Evolutionary conservation across 2,113 vertebrate species (phyloP), one percentile per base, ranked within the genome.

Genomic region (Pyrgilauda ruficollis): DNA sequence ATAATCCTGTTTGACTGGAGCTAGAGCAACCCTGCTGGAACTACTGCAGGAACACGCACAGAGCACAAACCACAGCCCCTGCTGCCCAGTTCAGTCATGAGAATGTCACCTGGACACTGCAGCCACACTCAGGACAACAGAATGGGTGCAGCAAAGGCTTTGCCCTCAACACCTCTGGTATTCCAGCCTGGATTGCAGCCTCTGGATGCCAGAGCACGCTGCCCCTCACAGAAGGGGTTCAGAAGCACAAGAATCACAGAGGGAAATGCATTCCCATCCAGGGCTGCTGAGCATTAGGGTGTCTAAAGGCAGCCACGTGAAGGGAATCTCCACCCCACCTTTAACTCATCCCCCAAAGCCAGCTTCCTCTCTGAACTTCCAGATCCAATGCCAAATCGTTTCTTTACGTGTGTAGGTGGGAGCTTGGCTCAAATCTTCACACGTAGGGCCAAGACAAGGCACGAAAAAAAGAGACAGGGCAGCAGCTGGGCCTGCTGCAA

Each of bases 41-140:
- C 13, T 23, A 7, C 62, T n/a, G 53, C 68, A 62, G 73, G 33
- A 46, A 39, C 55, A 53, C 0, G 5, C 73, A 69, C 14, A 53
- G 39, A 52, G 55, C 46, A 66, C 56, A 30, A 46, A 84, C 37
- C 11, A 53, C 1, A 74, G 47, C 33, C 41, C 35, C 6, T 37
- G 10, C 75, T 52, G 35, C 12, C 39, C 21, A 26, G 19, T 6
- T 27, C 37, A n/a, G 64, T 3, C 46, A 49, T 7, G 5, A n/a
- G 58, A 81, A 27, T 28, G 11, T 16, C 33, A 22, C n/a, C 24
- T 52, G 69, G 44, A 37, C 49, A 28, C 58, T 6, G 31, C 3
- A 11, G 5, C 28, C 35, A 4, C 4, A 33, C 21, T 0, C 0
- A 76, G 44, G 31, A 47, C 37, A 62, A 6, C 0, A 0, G 11